Percentiles rank a stretch among this genome's conserved stretches.
phyloP scores from a whole-genome alignment of 1,140 invertebrate species.

The Drosophila willistoni region DNA sequence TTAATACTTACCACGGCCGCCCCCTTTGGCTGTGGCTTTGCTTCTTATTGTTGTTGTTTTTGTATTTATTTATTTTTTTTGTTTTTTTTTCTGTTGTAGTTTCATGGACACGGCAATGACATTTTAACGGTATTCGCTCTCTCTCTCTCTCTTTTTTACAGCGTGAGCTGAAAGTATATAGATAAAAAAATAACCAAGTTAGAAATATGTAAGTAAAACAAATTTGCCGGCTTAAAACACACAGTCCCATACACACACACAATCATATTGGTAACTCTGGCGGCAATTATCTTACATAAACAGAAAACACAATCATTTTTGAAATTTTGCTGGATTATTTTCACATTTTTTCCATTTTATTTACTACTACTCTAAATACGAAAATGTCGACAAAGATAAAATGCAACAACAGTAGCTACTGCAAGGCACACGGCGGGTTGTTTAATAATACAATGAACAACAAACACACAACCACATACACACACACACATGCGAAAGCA shows the following conservation, averaged over 20 bases:
- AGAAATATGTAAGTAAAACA: background rate
- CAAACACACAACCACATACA: no score
- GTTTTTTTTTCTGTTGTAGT: background rate
- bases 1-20: background rate
- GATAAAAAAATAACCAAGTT: background rate
- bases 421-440: background rate
- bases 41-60: slow-evolving; percentile 1
- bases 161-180: slow-evolving; percentile 1
- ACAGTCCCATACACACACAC: background rate
- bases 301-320: background rate
- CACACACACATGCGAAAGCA: slow-evolving; percentile 36
- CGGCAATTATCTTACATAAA: slow-evolving; percentile 2
- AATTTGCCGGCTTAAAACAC: slow-evolving; percentile 5
- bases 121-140: slow-evolving; percentile 17
- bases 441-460: background rate
- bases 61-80: slow-evolving; percentile 1
- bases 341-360: background rate
- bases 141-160: slow-evolving; percentile 4
- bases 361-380: background rate
- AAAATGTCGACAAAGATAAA: background rate
- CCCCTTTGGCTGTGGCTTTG: slow-evolving; percentile 28
- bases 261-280: background rate
- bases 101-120: slow-evolving; percentile 20
- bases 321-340: background rate
- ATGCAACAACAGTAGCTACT: slow-evolving; percentile 13